A percentile compares a stretch with the other conserved stretches of the same genome.
These are phyloP conservation scores for Ellobius talpinus DNA, from an alignment of 2,113 vertebrate genomes.

Conservation along the genomic window DNA sequence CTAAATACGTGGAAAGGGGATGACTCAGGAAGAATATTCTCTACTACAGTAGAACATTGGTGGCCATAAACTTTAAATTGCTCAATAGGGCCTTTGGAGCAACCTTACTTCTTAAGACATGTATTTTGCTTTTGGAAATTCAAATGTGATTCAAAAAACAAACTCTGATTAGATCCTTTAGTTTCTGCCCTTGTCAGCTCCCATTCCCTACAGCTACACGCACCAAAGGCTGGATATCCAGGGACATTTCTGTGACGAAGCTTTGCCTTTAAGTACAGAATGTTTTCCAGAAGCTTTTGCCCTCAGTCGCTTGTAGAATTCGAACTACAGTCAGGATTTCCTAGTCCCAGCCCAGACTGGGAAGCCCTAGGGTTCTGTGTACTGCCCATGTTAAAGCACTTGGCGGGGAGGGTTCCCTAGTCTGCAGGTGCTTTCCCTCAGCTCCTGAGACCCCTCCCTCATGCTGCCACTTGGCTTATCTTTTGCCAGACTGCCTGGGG, in stretches of 20 bases:
- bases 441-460: not conserved
- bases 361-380: not conserved
- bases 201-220: not conserved
- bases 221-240: not conserved
- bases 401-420: not conserved
- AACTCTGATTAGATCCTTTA: not conserved
- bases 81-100: not conserved
- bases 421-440: not conserved
- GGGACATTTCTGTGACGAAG: not conserved
- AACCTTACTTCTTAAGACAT: not conserved
- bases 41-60: not conserved
- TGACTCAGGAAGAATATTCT: not conserved
- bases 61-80: not conserved
- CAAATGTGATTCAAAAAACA: not conserved
- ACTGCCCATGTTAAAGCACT: not conserved
- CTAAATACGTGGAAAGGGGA: not conserved
- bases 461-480: not conserved
- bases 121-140: conserved; percentile 50
- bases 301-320: not conserved
- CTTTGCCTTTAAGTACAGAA: not conserved
- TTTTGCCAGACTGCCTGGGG: not conserved
- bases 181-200: not conserved
- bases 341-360: not conserved
- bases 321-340: not conserved
- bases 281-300: not conserved